Evolutionary conservation across 1,140 invertebrate species (phyloP), one percentile per base, ranked within the genome.

Genomic region (Mya arenaria): DNA sequence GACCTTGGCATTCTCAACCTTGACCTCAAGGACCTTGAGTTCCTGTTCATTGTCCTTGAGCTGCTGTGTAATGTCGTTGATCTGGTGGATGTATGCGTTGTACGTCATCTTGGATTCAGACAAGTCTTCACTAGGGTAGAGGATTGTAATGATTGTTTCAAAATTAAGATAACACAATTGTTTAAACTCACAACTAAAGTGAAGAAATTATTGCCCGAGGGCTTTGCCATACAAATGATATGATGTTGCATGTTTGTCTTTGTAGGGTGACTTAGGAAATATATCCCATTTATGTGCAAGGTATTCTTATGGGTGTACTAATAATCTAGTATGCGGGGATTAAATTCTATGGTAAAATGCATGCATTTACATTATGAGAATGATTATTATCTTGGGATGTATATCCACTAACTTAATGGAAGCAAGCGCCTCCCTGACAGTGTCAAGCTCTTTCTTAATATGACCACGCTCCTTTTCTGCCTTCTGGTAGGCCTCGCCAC

Each of bases 371-470:
- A n/a, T n/a, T n/a, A n/a, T n/a, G n/a, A n/a, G n/a, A n/a, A n/a
- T n/a, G n/a, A n/a, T n/a, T n/a, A n/a, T n/a, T n/a, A n/a, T n/a
- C n/a, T n/a, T n/a, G n/a, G n/a, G n/a, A n/a, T n/a, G n/a, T n/a
- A n/a, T n/a, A n/a, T n/a, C 0, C 0, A 73, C 74, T 65, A 80
- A 92, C 91, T 85, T 91, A 25, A 91, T 89, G 15, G 77, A 78
- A n/a, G 83, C 82, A 1, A 92, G 84, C 10, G 91, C 87, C 52
- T 89, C 87, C 71, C 86, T 86, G 28, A 91, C 89, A 25, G 73
- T 85, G 52, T 91, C 91, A 36, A 92, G 71, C 65, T 92, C 91
- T 44, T 84, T 83, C 81, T 88, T 89, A 8, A 92, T 92, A 72
- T 90, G 85, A 17, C 82, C 83, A 48, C 91, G 71, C 74, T 92